Conservation (phyloP, 2,888 invertebrate species). For the Sarcophaga rosellei region DNA sequence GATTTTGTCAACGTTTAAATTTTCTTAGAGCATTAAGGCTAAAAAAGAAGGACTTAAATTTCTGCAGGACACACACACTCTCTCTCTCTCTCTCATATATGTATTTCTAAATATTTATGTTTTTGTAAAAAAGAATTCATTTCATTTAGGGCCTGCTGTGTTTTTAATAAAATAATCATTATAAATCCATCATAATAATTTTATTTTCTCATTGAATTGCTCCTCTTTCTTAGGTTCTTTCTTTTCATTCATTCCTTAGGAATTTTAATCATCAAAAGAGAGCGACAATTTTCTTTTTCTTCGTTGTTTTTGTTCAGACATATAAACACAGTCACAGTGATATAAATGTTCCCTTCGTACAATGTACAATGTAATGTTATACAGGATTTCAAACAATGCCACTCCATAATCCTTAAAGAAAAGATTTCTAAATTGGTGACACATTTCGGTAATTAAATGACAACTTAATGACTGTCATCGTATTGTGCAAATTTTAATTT, state of each 20-base stretch:
- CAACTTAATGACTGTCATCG: slow-evolving; percentile 74
- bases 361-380: slow-evolving; percentile 32
- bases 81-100: neutral
- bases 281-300: slow-evolving; percentile 70
- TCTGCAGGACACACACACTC: neutral
- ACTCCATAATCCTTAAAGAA: slow-evolving; percentile 9
- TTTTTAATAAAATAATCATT: slow-evolving; percentile 81
- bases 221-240: slow-evolving; percentile 70
- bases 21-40: slow-evolving; percentile 25
- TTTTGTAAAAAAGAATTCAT: neutral
- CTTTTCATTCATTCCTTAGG: neutral
- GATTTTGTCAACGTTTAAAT: slow-evolving; percentile 56
- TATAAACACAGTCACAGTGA: slow-evolving; percentile 45
- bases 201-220: slow-evolving; percentile 38
- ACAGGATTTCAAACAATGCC: slow-evolving; percentile 19
- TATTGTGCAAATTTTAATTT: slow-evolving; percentile 17
- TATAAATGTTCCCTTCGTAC: too few relatives aligned
- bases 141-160: slow-evolving; percentile 71
- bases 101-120: neutral
- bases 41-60: slow-evolving; percentile 52
- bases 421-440: slow-evolving; percentile 62
- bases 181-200: slow-evolving; percentile 80
- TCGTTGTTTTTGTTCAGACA: slow-evolving; percentile 37
- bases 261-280: slow-evolving; percentile 76
- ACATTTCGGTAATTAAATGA: slow-evolving; percentile 77